Evolutionary conservation across 2,888 invertebrate genomes (phyloP), one percentile per base, ranked within the genome.

Genomic region (Malthinus seriepunctatus): DNA sequence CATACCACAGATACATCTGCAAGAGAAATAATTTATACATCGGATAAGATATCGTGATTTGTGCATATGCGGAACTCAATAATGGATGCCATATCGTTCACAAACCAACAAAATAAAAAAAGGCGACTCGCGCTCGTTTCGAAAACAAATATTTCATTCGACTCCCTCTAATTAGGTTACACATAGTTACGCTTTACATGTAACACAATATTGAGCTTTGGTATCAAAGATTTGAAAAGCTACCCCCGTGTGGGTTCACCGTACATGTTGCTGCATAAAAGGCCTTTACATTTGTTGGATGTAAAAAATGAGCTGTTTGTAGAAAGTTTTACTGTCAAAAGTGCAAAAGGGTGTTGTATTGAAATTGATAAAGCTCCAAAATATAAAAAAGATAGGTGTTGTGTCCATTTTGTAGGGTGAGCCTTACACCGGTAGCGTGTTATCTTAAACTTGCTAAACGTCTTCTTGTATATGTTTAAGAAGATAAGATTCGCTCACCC

Each of bases 21-120:
- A 67, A 62, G 67, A 68, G 67, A 65, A 67, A 64, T 68, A 69
- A 68, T 67, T 69, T 67, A 69, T 69, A 64, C 50, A 66, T 64
- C 64, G 54, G 69, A 69, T 69, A 67, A 68, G 67, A 68, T 64
- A 67, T 42, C 52, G 54, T 67, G 67, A 68, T 68, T 65, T 67
- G 66, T 67, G 65, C 64, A 63, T 64, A 64, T 65, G 63, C 60
- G 56, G 48, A 56, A 49, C 56, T 39, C 39, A 56, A 56, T 50
- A 56, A 56, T 45, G 50, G 14, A 50, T 39, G 50, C 44, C 46
- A 35, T 37, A 35, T 39, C 50, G 45, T 53, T 56, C 44, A 8
- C 45, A 49, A 55, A 44, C n/a, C 8, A 37, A 35, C 31, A 34
- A 50, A 50, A 50, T 49, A 56, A 50, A 50, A 49, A 55, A 12